phyloP scores from a whole-genome alignment of 2,797 vertebrate species.

The Sebastes trivittatus region DNA sequence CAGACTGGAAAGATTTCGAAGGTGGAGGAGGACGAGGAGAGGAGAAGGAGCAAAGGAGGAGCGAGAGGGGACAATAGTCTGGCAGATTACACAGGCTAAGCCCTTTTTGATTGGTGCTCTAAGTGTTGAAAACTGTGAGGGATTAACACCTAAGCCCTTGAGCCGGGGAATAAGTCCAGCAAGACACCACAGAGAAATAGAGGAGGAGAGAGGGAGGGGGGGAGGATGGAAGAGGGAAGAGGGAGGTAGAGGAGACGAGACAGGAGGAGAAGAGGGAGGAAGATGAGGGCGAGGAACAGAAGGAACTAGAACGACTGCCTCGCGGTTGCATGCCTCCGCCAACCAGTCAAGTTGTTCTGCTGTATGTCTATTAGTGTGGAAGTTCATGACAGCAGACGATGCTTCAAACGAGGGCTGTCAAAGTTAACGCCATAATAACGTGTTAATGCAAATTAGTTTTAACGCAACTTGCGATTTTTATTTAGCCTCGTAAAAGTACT shows the following conservation, averaged over 20 bases:
- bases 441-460: too few relatives aligned
- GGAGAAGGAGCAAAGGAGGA: neutral
- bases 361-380: neutral
- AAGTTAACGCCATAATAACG: too few relatives aligned
- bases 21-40: neutral
- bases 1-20: neutral
- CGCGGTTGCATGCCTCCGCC: neutral
- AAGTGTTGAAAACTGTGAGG: slow-evolving; percentile 64
- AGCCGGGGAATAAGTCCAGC: slow-evolving; percentile 36
- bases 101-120: slow-evolving; percentile 68
- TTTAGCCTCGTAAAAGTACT: too few relatives aligned
- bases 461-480: too few relatives aligned
- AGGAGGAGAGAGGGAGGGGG: neutral
- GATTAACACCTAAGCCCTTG: slow-evolving; percentile 56
- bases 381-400: too few relatives aligned
- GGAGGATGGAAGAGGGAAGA: neutral
- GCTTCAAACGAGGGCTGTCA: too few relatives aligned
- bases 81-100: slow-evolving; percentile 57
- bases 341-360: neutral
- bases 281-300: neutral
- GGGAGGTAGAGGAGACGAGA: neutral
- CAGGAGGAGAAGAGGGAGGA: neutral
- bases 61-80: slow-evolving; percentile 28
- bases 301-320: neutral
- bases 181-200: slow-evolving; percentile 28